Conservation (phyloP, 2,797 vertebrate species). For the Myotis myotis region DNA sequence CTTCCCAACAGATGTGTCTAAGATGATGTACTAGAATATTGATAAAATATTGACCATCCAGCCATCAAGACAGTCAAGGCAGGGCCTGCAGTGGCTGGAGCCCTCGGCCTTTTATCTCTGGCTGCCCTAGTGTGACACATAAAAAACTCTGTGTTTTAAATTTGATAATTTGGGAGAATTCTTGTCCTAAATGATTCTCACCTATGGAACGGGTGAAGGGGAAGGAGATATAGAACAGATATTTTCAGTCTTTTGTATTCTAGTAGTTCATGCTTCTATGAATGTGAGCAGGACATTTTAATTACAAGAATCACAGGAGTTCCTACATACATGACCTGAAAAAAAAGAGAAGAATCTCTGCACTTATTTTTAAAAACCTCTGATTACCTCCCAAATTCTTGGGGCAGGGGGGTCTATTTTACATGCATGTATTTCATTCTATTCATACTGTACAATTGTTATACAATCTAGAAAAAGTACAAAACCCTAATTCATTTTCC, state of each 20-base stretch:
- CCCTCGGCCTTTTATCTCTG: neutral
- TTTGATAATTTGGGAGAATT: neutral
- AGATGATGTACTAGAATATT: neutral
- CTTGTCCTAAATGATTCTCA: neutral
- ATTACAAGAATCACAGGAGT: neutral
- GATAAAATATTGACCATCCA: neutral
- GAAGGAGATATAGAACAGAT: neutral
- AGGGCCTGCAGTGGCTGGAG: neutral
- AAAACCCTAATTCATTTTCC: constrained; percentile 79
- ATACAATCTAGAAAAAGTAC: constrained; percentile 70
- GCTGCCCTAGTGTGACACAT: neutral
- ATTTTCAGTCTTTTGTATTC: neutral
- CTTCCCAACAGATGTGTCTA: neutral
- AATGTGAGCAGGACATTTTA: neutral
- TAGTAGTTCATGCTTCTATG: neutral
- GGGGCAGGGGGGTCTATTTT: neutral
- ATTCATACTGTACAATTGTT: constrained; percentile 69
- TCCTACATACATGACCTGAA: neutral
- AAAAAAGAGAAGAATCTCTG: neutral
- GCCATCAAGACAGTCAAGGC: neutral
- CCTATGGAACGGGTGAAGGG: neutral
- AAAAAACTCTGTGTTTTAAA: neutral
- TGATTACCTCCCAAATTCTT: neutral
- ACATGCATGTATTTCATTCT: constrained; percentile 74
- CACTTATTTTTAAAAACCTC: neutral